phyloP scores from a whole-genome alignment of 1,140 invertebrate genomes.

The Procambarus virginalis region DNA sequence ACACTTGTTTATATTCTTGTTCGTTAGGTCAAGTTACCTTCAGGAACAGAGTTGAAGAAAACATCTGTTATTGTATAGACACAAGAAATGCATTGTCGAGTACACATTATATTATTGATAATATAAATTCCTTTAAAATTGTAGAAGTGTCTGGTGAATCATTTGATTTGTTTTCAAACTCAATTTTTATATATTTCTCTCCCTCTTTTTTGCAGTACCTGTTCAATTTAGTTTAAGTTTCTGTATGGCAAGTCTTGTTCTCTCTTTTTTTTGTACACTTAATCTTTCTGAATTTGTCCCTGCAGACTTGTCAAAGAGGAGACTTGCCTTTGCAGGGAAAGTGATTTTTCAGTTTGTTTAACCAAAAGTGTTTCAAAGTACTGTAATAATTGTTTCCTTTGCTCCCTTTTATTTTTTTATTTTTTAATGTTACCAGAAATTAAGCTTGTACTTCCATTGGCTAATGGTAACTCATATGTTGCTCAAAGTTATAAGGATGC shows the following conservation, averaged over 20 bases:
- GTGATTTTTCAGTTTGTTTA: no score
- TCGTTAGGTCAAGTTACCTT: background rate
- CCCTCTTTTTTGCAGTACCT: background rate
- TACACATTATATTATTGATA: background rate
- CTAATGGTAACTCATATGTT: constrained; percentile 3
- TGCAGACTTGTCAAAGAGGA: background rate
- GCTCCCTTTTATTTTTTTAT: background rate
- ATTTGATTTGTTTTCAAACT: background rate
- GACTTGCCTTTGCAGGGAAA: no score
- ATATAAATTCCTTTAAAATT: background rate
- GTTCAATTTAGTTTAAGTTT: background rate
- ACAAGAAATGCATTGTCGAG: background rate
- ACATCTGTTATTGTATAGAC: background rate
- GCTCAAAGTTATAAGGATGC: background rate
- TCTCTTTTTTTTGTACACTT: no score
- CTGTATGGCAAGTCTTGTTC: background rate
- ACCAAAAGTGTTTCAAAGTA: background rate
- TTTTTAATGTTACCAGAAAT: background rate
- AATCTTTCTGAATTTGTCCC: background rate
- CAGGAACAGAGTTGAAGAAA: background rate
- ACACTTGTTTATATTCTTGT: background rate
- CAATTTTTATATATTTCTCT: background rate
- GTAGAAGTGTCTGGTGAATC: no score
- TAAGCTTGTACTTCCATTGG: background rate
- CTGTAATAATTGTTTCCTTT: background rate